These are phyloP conservation scores for Nematolebias whitei DNA, from an alignment of 2,113 vertebrate genomes.

Conservation along the genomic window DNA sequence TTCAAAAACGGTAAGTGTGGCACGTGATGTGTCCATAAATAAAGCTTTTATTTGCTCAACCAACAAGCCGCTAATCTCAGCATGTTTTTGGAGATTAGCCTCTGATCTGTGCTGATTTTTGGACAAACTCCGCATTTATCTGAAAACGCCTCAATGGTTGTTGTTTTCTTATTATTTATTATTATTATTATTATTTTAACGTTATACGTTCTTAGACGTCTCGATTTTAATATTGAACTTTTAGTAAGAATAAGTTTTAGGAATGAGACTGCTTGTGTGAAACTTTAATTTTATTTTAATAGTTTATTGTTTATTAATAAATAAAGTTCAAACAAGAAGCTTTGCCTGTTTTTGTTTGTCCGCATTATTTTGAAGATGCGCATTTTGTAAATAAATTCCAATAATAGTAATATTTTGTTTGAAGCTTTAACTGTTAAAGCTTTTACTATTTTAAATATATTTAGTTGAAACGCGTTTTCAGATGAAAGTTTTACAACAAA, in stretches of 20 bases:
- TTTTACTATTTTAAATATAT: too few species aligned
- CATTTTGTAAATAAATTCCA: too few species aligned
- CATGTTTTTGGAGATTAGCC: constrained; percentile 59
- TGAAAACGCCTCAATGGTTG: constrained; percentile 26
- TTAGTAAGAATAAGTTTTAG: too few species aligned
- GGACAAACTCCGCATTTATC: constrained; percentile 42
- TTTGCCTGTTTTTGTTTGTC: too few species aligned
- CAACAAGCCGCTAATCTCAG: constrained; percentile 48
- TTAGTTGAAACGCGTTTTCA: neutral
- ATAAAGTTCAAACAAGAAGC: too few species aligned
- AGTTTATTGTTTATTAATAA: neutral
- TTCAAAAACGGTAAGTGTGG: constrained; percentile 81
- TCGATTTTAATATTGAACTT: too few species aligned
- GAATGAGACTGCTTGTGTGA: too few species aligned
- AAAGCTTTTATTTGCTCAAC: constrained; percentile 40
- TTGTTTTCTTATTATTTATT: too few species aligned
- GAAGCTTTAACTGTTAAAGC: too few species aligned
- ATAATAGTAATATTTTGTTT: too few species aligned
- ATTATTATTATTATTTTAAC: too few species aligned
- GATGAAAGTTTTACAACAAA: neutral
- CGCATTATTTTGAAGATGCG: too few species aligned
- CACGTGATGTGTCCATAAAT: constrained; percentile 49
- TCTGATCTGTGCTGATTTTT: constrained; percentile 50
- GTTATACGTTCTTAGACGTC: neutral
- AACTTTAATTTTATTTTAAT: neutral